Evolutionary conservation across 2,113 vertebrate genomes (phyloP).

Genomic region (Apodemus sylvaticus): DNA sequence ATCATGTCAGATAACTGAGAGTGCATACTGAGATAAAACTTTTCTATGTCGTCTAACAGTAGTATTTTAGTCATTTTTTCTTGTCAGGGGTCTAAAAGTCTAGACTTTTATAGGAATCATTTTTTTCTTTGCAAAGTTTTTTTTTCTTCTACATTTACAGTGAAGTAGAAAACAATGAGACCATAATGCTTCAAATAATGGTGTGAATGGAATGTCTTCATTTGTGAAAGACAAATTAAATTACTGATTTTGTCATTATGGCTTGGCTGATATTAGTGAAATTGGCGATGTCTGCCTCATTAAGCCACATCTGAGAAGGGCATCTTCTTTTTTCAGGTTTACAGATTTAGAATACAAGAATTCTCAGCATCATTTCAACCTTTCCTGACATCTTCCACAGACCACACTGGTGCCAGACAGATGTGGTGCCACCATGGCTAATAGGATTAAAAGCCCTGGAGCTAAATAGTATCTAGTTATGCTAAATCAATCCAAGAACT

Average conservation of each 20-base stretch:
- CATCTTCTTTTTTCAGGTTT: constrained; percentile 78
- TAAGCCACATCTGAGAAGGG: constrained; percentile 76
- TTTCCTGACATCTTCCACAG: constrained; percentile 62
- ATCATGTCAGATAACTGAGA: background rate
- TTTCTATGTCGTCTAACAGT: background rate
- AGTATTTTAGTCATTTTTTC: constrained; percentile 33
- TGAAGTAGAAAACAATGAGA: constrained; percentile 77
- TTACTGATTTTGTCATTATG: constrained; percentile 86
- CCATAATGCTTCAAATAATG: constrained; percentile 74
- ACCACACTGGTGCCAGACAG: constrained; percentile 63
- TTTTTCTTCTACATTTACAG: constrained; percentile 74
- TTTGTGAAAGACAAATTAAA: constrained; percentile 85
- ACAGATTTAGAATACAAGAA: constrained; percentile 79
- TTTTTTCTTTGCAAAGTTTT: background rate
- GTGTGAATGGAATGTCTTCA: constrained; percentile 81
- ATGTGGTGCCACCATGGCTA: constrained; percentile 58
- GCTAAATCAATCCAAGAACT: constrained; percentile 60
- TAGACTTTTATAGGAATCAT: constrained; percentile 53
- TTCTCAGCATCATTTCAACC: constrained; percentile 73
- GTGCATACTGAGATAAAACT: constrained; percentile 46
- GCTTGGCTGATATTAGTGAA: constrained; percentile 81
- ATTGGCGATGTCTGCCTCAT: constrained; percentile 82
- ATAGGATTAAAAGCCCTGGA: constrained; percentile 36
- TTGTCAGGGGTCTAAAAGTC: constrained; percentile 63
- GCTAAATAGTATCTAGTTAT: constrained; percentile 55